Base-by-base conservation (phyloP, 1,140 invertebrate genomes). In the Melanaphis sacchari region DNA sequence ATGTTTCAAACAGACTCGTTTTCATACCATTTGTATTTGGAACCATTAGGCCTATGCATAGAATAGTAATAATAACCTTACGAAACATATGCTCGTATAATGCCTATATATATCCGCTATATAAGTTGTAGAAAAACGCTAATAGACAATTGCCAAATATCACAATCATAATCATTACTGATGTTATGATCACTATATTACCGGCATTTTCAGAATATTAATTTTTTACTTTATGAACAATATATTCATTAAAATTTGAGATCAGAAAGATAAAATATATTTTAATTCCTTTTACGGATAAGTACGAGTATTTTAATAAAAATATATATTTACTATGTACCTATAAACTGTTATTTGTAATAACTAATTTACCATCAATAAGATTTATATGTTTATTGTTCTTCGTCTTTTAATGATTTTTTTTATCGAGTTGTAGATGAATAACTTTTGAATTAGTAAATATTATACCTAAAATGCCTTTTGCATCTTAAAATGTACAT, bases 61-160 rank as follows among this genome's bases (percentile, higher is more conserved):
- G 36, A 88, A 88, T 46, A 88, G n/a, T 84, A 43, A 85, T 85
- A 85, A 85, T 43, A 31, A 88, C 21, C 31, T 88, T 88, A 88
- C 85, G 43, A 88, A 88, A 88, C 43, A 43, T 87, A 36, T 15
- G n/a, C 85, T 43, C 7, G 26, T 46, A 46, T 46, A 82, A 43
- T 87, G n/a, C 43, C 41, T 84, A 84, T 31, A 40, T 40, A 11
- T 38, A 84, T 4, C 9, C 38, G 24, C 18, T 22, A 31, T 24
- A 26, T 46, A 46, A 21, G 41, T n/a, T 36, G 41, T 26, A 5
- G 31, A 46, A 87, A 87, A 46, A 46, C 41, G 31, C 11, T 31
- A 46, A 26, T 31, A 43, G 40, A 87, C n/a, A 46, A 87, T 46
- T 49, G 46, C 85, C 43, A 46, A 87, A 46, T 46, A 66, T 66